Base-by-base conservation (phyloP, 2,113 vertebrate genomes). In the Bettongia penicillata region DNA sequence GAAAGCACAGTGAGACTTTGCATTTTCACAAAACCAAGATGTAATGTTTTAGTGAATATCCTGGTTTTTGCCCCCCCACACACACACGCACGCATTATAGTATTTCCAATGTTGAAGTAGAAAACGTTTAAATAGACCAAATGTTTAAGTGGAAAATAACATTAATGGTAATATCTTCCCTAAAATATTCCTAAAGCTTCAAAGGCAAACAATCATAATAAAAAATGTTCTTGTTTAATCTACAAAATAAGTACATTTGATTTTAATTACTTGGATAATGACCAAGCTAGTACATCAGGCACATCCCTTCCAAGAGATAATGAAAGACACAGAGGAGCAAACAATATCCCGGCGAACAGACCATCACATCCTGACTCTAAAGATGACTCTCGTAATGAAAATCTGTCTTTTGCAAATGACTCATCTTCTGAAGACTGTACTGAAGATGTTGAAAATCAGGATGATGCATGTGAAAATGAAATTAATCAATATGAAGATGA, bases 231-330 rank as follows among this genome's bases (percentile, higher is more conserved):
- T 96, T 97, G 96, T 98, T 98, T 98, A 98, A 98, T 98, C 98
- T 98, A 98, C 97, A 98, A 98, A 98, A 98, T 98, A 99, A 98
- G 98, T 98, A 98, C 98, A 98, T 99, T 98, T 99, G 98, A 98
- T 98, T 99, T 98, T 98, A 98, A 98, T 98, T 99, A 98, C 97
- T 98, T 98, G 93, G 97, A 96, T 99, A 98, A 99, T 98, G 98
- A 98, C 98, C 97, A 98, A 98, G 97, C 96, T 97, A 99, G 98
- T 97, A 97, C 96, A 98, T 98, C 97, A 98, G 98, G 98, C 98
- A 98, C 98, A 98, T 98, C 97, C 97, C 95, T 98, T 98, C 97
- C 95, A 98, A 96, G 97, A 98, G 97, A 98, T 98, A 98, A 99
- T 99, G 98, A 99, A 98, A 98, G 97, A 96, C 98, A 98, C 97